phyloP scores from a whole-genome alignment of 2,797 vertebrate species.

The Agapornis canus region DNA sequence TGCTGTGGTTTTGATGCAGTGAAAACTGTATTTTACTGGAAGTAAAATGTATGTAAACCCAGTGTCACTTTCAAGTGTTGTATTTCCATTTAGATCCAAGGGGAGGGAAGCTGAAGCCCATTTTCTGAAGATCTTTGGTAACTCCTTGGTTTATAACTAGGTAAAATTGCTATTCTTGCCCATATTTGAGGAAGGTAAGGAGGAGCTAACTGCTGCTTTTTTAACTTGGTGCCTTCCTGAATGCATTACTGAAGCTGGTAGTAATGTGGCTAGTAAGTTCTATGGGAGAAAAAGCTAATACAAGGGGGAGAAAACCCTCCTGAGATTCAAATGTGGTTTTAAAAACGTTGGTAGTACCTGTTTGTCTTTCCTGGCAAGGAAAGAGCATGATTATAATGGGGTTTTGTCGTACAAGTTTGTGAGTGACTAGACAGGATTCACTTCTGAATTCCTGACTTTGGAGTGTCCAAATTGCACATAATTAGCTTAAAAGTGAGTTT shows the following conservation, averaged over 20 bases:
- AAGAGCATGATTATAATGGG: neutral
- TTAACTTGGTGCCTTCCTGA: neutral
- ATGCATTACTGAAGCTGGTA: neutral
- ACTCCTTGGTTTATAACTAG: neutral
- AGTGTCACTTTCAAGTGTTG: neutral
- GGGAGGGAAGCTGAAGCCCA: neutral
- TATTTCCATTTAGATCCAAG: neutral
- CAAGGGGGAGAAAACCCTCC: neutral
- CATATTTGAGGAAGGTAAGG: neutral
- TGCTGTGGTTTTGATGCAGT: conserved; percentile 1
- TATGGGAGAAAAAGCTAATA: neutral
- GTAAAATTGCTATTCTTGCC: neutral
- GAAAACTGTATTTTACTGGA: neutral
- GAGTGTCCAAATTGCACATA: conserved; percentile 20
- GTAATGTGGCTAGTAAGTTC: neutral
- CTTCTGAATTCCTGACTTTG: neutral
- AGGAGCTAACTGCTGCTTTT: neutral
- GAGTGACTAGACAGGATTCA: neutral
- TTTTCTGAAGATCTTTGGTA: neutral
- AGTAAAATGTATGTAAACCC: conserved; percentile 23
- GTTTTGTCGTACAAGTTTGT: neutral
- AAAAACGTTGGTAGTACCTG: neutral
- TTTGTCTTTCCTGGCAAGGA: neutral
- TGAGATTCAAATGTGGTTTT: neutral
- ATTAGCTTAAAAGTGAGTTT: conserved; percentile 36